phyloP scores from a whole-genome alignment of 2,797 vertebrate genomes.

The Micromesistius poutassou region DNA sequence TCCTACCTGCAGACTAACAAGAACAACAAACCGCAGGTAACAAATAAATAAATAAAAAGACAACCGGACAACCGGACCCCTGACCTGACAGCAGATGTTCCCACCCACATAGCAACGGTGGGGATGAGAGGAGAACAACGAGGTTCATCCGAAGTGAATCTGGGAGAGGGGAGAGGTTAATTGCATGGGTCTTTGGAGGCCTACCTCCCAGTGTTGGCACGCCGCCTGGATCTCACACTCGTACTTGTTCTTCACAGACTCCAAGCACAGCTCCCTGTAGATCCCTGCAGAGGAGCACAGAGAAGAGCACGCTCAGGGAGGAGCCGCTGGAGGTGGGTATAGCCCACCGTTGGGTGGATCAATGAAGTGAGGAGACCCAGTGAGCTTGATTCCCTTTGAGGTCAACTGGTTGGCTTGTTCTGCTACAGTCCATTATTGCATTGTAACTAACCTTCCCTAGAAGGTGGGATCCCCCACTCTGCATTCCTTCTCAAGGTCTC shows the following conservation, averaged over 20 bases:
- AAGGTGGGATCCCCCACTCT: too few relatives aligned
- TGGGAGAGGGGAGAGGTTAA: not conserved
- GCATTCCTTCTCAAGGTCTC: not conserved
- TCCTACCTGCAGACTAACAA: not conserved
- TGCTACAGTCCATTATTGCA: too few relatives aligned
- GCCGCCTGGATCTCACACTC: constrained; percentile 98
- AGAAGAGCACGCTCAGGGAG: not conserved
- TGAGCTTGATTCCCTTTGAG: too few relatives aligned
- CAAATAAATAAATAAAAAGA: not conserved
- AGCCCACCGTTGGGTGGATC: too few relatives aligned
- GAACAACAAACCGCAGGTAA: not conserved
- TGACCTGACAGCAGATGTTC: not conserved
- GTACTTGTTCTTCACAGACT: constrained; percentile 97
- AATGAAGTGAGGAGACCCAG: too few relatives aligned
- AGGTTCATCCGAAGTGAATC: not conserved
- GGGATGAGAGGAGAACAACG: not conserved
- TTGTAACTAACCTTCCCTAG: too few relatives aligned
- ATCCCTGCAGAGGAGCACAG: constrained; percentile 58
- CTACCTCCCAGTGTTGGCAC: constrained; percentile 97
- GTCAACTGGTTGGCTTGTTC: not conserved
- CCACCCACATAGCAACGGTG: not conserved
- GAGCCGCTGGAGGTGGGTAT: not conserved
- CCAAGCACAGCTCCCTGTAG: constrained; percentile 90
- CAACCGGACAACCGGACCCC: not conserved
- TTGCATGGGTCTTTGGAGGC: not conserved